These are phyloP conservation scores for Notarius quadriscutis DNA, from an alignment of 2,113 vertebrate genomes.

Conservation along the genomic window DNA sequence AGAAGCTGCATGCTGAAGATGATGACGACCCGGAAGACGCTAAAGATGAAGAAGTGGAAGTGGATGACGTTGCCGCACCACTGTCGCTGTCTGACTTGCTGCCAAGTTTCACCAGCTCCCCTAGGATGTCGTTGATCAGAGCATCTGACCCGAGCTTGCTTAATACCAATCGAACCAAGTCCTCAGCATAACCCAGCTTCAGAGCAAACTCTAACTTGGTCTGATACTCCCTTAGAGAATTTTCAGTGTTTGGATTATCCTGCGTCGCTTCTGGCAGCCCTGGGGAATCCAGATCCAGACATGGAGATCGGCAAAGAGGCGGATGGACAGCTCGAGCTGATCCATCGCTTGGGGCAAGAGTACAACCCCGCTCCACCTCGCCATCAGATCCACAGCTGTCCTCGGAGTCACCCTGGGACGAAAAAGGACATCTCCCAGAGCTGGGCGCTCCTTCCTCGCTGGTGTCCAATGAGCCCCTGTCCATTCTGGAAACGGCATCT, in stretches of 20 bases:
- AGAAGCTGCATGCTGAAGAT: slow-evolving; percentile 73
- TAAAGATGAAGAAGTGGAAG: slow-evolving; percentile 73
- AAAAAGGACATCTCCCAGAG: slow-evolving; percentile 64
- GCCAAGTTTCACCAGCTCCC: slow-evolving; percentile 95
- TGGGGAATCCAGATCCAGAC: slow-evolving; percentile 83
- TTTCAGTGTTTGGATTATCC: slow-evolving; percentile 75
- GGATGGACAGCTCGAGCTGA: slow-evolving; percentile 76
- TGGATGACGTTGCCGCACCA: slow-evolving; percentile 69
- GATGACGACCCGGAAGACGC: slow-evolving; percentile 69
- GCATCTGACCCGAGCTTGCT: slow-evolving; percentile 93
- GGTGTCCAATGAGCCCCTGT: slow-evolving; percentile 76
- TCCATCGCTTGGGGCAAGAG: slow-evolving; percentile 52
- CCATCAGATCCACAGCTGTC: slow-evolving; percentile 79
- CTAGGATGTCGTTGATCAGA: slow-evolving; percentile 96
- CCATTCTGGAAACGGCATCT: slow-evolving; percentile 82
- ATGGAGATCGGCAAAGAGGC: slow-evolving; percentile 84
- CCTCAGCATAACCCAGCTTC: slow-evolving; percentile 95
- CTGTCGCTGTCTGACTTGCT: slow-evolving; percentile 86
- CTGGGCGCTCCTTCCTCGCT: slow-evolving; percentile 72
- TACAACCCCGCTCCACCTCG: slow-evolving; percentile 70
- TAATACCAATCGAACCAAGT: slow-evolving; percentile 89
- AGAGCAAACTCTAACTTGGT: slow-evolving; percentile 96
- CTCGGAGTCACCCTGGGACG: slow-evolving; percentile 73
- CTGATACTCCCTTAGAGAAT: slow-evolving; percentile 84
- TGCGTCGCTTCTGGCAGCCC: slow-evolving; percentile 77